Evolutionary conservation across 2,113 vertebrate genomes (phyloP), one percentile per base, ranked within the genome.

Genomic region (Platycercus adscitus): DNA sequence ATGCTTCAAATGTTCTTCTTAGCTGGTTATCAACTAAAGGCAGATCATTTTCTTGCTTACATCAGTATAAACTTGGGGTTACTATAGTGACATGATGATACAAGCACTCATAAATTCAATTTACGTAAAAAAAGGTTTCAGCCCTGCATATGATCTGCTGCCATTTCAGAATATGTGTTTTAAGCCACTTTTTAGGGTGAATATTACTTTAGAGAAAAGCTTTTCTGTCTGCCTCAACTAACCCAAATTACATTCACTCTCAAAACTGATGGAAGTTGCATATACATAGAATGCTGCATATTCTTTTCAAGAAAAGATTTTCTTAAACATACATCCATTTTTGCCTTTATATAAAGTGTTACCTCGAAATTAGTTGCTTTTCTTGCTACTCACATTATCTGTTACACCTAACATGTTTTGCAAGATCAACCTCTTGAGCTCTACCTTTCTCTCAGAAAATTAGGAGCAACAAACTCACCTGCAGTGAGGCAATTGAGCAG

Each of bases 61-160:
- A 92, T 72, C 37, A 76, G 31, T 79, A 56, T 63, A 85, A 96
- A 92, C n/a, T 63, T 68, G n/a, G n/a, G 89, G 56, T 58, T 86
- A 87, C 44, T 82, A 29, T 6, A 92, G 47, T 72, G 86, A 92
- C 25, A 39, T 41, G 53, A 82, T 25, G 79, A 56, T 17, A 81
- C 68, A 94, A 71, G 11, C 25, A 33, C 8, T 6, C 46, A 55
- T 52, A 89, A 93, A 86, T 68, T 60, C n/a, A 69, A 6, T 18
- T 20, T 19, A 68, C 26, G 35, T 25, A 18, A 84, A 84, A 81
- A 76, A 44, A 88, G 13, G 47, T 56, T 86, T 43, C 70, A 91
- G 39, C 17, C 17, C 76, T 52, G 18, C 44, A 15, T 50, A 35
- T n/a, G 50, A 75, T 70, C 65, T 17, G 2, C n/a, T 72, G 53